Conservation (phyloP, 2,113 vertebrate species). For the Amphiprion percula region DNA sequence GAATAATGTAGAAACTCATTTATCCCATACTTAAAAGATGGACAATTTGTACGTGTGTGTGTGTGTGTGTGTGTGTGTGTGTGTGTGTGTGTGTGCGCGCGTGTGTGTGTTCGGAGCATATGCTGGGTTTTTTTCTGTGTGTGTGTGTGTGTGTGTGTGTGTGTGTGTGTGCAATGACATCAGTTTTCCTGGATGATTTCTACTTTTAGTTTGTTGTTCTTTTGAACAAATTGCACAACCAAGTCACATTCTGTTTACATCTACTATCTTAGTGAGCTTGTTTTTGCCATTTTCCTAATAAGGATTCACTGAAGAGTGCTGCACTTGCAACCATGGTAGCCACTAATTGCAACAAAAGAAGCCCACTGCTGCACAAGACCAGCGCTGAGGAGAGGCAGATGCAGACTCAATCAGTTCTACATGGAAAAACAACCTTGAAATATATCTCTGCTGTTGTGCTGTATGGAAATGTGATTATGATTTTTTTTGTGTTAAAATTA, state of each 20-base stretch:
- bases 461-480: not conserved
- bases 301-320: slow-evolving; percentile 29
- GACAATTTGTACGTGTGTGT: slow-evolving; percentile 13
- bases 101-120: not conserved
- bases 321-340: slow-evolving; percentile 33
- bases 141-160: slow-evolving; percentile 11
- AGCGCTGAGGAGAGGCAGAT: slow-evolving; percentile 8
- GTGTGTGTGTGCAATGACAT: not conserved
- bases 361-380: slow-evolving; percentile 17
- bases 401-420: slow-evolving; percentile 41
- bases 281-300: not conserved
- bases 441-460: not conserved
- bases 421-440: slow-evolving; percentile 24
- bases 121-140: not conserved
- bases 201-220: not conserved
- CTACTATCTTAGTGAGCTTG: not conserved
- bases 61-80: slow-evolving; percentile 4
- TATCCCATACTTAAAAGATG: slow-evolving; percentile 40
- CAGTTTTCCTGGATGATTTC: not conserved
- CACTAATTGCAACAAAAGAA: slow-evolving; percentile 60
- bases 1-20: slow-evolving; percentile 67
- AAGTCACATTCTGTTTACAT: not conserved
- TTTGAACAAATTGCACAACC: not conserved
- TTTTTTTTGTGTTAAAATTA: not conserved
- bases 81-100: slow-evolving; percentile 4